Evolutionary conservation across 1,140 invertebrate species (phyloP), one percentile per base, ranked within the genome.

Genomic region (Brachionus paranguensis): DNA sequence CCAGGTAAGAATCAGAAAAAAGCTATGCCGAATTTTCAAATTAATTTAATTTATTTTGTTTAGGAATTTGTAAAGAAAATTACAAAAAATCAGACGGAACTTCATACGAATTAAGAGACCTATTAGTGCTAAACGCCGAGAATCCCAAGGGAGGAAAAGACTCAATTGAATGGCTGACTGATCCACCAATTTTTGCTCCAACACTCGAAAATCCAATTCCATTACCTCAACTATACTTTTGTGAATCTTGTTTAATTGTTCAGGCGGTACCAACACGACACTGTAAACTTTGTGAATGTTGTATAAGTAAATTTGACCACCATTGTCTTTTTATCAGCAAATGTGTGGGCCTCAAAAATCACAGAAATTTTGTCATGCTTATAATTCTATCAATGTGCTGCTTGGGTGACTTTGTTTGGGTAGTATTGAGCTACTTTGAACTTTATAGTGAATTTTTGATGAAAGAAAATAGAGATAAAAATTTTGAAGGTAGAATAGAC

Each of bases 301-400:
- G 88, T 72, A 86, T 85, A 41, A 24, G 85, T 11, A 83, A 86
- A 45, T 86, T 88, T 85, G 88, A 89, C 78, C 88, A 89, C 70
- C 88, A 89, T 68, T 89, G 88, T 84, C 85, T 88, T 27, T 88
- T 88, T 83, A 84, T 89, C 12, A 85, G 87, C 17, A 86, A 86
- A 60, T 89, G 88, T 85, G 76, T 89, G 2, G 88, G 87, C 7
- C 72, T 84, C 11, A 85, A 86, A 45, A 89, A 88, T 85, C 88
- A 88, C 33, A 41, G 84, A 14, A 53, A 85, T 6, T 89, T 88
- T 84, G 72, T 88, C 8, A 85, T 86, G 84, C 86, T 88, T 43
- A 85, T 88, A 2, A 74, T 83, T 37, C 27, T 37, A 10, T 29
- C 81, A 8, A 20, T 81, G 20, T 45, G 55, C 12, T 33, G 50